Percentiles rank a stretch among this genome's conserved stretches.
phyloP scores from a whole-genome alignment of 2,797 vertebrate species.

The Malacoctenus gilli region DNA sequence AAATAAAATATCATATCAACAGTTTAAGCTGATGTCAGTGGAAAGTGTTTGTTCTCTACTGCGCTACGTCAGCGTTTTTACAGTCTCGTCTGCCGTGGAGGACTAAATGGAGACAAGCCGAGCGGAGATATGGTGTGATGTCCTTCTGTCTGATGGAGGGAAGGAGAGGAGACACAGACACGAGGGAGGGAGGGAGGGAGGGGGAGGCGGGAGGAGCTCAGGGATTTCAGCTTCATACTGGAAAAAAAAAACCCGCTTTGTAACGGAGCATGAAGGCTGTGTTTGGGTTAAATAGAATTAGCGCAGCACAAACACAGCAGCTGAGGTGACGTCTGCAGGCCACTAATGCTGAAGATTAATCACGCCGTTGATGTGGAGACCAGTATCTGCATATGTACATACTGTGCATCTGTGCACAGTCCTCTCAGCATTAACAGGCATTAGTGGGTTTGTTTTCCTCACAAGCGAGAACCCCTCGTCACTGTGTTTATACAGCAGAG shows the following conservation, averaged over 20 bases:
- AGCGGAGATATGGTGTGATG: constrained; percentile 17
- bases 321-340: constrained; percentile 22
- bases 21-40: constrained; percentile 10
- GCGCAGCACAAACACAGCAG: constrained; percentile 29
- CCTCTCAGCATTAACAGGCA: neutral
- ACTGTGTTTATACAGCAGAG: neutral
- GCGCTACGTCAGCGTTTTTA: constrained; percentile 49
- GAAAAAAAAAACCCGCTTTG: constrained; percentile 66
- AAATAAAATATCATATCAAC: constrained; percentile 14
- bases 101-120: constrained; percentile 10
- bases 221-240: constrained; percentile 39
- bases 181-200: constrained; percentile 8
- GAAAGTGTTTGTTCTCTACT: constrained; percentile 19
- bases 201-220: constrained; percentile 12
- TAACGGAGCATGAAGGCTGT: constrained; percentile 50
- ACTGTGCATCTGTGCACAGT: constrained; percentile 6
- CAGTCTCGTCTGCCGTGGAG: constrained; percentile 26
- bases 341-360: constrained; percentile 34
- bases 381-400: constrained; percentile 24
- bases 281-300: constrained; percentile 60
- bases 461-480: neutral
- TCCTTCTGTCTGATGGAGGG: constrained; percentile 43
- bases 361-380: neutral
- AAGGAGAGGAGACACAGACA: constrained; percentile 3
- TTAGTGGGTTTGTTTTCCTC: constrained; percentile 3